Base-by-base conservation (phyloP, 2,888 invertebrate genomes). In the Julus scanicus region DNA sequence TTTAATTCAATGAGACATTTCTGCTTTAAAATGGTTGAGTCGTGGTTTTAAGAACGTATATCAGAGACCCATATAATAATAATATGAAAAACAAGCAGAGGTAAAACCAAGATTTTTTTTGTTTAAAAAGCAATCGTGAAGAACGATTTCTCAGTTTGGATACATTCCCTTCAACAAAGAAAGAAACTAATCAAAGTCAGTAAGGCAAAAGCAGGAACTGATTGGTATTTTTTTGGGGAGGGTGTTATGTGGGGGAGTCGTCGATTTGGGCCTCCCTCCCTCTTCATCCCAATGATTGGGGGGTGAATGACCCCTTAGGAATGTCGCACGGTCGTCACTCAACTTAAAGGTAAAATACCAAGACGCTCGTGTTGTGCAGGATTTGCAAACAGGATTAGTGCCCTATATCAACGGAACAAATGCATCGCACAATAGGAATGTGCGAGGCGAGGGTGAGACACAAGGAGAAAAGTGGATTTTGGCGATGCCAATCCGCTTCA, bases 381-480 rank as follows among this genome's bases (percentile, higher is more conserved):
- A 63, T 63, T 63, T 71, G 2, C 71, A 71, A 71, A 29, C 71
- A 71, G 71, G 71, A 71, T 71, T 71, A 71, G 71, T 71, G 71
- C 71, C 71, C 71, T 71, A 71, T n/a, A 71, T 71, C 71, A n/a
- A 71, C 71, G 71, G 71, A 71, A 71, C 71, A n/a, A 20, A 71
- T 71, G 71, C 71, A 4, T 6, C 29, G 2, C 29, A 71, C 71
- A 71, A 71, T n/a, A 71, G 71, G 71, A 71, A 71, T 71, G n/a
- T 29, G 57, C 53, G 13, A 53, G 11, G 2, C 2, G 11, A n/a
- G 57, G n/a, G 57, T 29, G 29, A 29, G 71, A 71, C 20, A 6
- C 57, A 17, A 4, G 4, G 57, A 57, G 57, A 57, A 57, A 57
- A 15, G n/a, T 17, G 20, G 63, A 63, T 63, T 63, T 63, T 63